Evolutionary conservation across 2,113 vertebrate genomes (phyloP).

Genomic region (Bos javanicus): DNA sequence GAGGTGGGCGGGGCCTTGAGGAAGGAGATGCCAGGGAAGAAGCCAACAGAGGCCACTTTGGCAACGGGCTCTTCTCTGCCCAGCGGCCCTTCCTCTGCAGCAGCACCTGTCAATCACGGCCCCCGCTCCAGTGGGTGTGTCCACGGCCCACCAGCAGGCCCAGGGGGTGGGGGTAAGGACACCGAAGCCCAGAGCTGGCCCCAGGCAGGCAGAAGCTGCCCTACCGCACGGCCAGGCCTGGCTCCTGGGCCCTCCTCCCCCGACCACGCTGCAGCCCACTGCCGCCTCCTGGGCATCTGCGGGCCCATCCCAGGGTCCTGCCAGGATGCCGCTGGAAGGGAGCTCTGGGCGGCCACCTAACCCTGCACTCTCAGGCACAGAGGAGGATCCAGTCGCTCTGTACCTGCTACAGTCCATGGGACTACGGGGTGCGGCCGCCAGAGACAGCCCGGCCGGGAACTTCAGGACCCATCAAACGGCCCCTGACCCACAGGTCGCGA

Average conservation of each 20-base stretch:
- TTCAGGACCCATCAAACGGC: not conserved
- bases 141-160: not conserved
- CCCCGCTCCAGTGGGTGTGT: not conserved
- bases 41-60: not conserved
- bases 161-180: not conserved
- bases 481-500: not conserved
- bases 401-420: rapidly evolving
- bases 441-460: not conserved
- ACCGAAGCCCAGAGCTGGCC: not conserved
- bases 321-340: not conserved
- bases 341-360: not conserved
- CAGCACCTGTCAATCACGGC: not conserved
- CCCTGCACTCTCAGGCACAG: rapidly evolving
- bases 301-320: not conserved
- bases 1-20: rapidly evolving
- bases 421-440: rapidly evolving
- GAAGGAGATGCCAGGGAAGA: not conserved
- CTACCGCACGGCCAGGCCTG: not conserved
- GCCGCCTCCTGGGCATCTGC: too few relatives aligned
- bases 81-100: not conserved
- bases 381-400: not conserved
- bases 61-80: not conserved
- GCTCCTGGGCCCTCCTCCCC: not conserved
- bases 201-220: not conserved
- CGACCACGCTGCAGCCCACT: rapidly evolving